Evolutionary conservation across 2,113 vertebrate genomes (phyloP).

Genomic region (Megaleporinus macrocephalus): DNA sequence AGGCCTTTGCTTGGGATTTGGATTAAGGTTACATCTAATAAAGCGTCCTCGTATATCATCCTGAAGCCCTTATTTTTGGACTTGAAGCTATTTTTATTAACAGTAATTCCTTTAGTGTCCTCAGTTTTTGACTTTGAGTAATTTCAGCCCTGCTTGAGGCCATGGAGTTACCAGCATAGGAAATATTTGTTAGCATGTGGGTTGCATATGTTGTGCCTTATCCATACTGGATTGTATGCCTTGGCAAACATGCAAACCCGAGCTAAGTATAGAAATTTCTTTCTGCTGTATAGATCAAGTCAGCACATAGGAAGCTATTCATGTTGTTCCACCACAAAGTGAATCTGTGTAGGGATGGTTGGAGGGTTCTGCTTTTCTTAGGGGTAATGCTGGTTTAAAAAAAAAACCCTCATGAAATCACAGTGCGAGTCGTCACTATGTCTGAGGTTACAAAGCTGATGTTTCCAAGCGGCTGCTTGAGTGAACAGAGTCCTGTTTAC

Average conservation of each 20-base stretch:
- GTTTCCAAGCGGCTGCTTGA: slow-evolving; percentile 27
- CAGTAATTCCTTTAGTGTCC: neutral
- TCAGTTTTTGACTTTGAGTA: neutral
- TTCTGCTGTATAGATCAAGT: neutral
- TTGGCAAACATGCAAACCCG: slow-evolving; percentile 31
- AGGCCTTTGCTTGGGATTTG: neutral
- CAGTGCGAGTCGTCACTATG: slow-evolving; percentile 25
- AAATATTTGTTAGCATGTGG: slow-evolving; percentile 20
- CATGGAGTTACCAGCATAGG: neutral
- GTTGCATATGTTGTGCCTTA: slow-evolving; percentile 1
- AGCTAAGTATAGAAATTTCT: slow-evolving; percentile 10
- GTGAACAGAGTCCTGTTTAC: slow-evolving; percentile 26
- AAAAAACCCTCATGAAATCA: neutral
- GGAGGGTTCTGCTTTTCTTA: slow-evolving; percentile 31
- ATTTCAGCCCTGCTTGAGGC: neutral
- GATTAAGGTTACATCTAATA: neutral
- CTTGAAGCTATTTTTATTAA: neutral
- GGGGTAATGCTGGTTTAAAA: neutral
- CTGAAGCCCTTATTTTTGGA: no score
- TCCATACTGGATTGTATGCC: neutral
- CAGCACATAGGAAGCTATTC: slow-evolving; percentile 30
- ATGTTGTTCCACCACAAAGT: slow-evolving; percentile 9
- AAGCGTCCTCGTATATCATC: neutral
- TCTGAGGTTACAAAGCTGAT: slow-evolving; percentile 40
- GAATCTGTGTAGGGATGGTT: neutral